Percentiles rank a stretch among this genome's conserved stretches.
These are phyloP conservation scores for Oryzias woworae DNA, from an alignment of 2,113 vertebrate species.

Conservation along the genomic window DNA sequence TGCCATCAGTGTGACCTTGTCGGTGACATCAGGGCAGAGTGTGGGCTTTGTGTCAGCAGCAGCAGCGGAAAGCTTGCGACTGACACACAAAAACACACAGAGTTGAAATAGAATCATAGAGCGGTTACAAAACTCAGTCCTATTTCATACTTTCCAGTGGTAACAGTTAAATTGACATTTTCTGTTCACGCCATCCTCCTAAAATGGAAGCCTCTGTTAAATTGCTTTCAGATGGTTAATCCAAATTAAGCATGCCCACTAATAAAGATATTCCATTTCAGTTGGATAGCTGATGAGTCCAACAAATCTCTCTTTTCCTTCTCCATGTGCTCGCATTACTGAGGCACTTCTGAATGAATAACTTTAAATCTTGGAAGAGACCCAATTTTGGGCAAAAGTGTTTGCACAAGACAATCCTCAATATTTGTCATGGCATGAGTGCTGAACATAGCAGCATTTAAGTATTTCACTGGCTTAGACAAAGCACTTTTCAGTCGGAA, in stretches of 20 bases:
- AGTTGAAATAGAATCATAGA: slow-evolving; percentile 31
- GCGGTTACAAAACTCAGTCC: slow-evolving; percentile 47
- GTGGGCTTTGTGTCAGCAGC: slow-evolving; percentile 8
- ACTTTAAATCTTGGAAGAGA: slow-evolving; percentile 55
- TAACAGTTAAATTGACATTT: slow-evolving; percentile 72
- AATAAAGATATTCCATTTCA: slow-evolving; percentile 75
- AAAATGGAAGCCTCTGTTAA: slow-evolving; percentile 69
- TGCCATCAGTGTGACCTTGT: slow-evolving; percentile 67
- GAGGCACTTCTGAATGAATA: slow-evolving; percentile 63
- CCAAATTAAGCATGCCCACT: slow-evolving; percentile 74
- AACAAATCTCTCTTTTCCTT: slow-evolving; percentile 65
- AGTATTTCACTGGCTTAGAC: slow-evolving; percentile 66
- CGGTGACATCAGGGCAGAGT: slow-evolving; percentile 49
- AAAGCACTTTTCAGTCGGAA: slow-evolving; percentile 61
- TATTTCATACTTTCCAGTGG: slow-evolving; percentile 75
- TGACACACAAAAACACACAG: slow-evolving; percentile 14
- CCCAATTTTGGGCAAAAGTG: slow-evolving; percentile 54
- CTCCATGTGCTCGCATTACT: slow-evolving; percentile 45
- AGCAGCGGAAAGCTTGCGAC: slow-evolving; percentile 30
- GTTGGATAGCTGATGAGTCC: slow-evolving; percentile 67
- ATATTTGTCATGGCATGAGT: slow-evolving; percentile 56
- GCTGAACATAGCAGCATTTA: slow-evolving; percentile 54
- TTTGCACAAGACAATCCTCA: slow-evolving; percentile 65
- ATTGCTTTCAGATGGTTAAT: slow-evolving; percentile 78
- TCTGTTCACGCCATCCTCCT: slow-evolving; percentile 55